A percentile compares a stretch with the other conserved stretches of the same genome.
Conservation (phyloP, 2,888 invertebrate species). For the Drosophila mimica region DNA sequence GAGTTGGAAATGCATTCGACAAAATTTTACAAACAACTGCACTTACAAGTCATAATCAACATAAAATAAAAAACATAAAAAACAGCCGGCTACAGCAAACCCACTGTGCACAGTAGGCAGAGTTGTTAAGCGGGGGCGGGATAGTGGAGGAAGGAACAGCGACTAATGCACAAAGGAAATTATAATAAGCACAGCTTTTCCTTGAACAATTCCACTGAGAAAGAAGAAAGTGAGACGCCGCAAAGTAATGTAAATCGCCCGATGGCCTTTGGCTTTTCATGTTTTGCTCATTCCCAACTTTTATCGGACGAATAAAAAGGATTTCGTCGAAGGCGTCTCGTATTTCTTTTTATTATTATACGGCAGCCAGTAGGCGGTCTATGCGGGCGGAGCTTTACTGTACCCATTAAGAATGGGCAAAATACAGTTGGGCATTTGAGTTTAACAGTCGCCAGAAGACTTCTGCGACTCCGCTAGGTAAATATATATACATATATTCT, state of each 20-base stretch:
- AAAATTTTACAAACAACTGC: slow-evolving; percentile 50
- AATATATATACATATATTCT: not conserved
- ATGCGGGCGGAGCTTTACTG: slow-evolving; percentile 25
- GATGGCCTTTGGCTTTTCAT: slow-evolving; percentile 55
- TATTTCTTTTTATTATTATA: slow-evolving; percentile 73
- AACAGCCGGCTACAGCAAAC: slow-evolving; percentile 53
- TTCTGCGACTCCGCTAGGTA: not conserved
- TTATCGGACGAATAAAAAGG: slow-evolving; percentile 78
- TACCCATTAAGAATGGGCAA: not conserved
- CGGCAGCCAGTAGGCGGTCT: slow-evolving; percentile 55
- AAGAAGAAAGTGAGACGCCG: slow-evolving; percentile 61
- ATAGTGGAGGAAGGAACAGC: not conserved
- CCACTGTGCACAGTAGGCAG: slow-evolving; percentile 76
- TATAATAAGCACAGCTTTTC: slow-evolving; percentile 74
- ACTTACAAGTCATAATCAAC: slow-evolving; percentile 54
- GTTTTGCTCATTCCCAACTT: slow-evolving; percentile 37
- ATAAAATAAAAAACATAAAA: slow-evolving; percentile 43
- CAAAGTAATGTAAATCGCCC: slow-evolving; percentile 74
- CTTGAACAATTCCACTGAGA: slow-evolving; percentile 52
- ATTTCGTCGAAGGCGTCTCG: slow-evolving; percentile 72
- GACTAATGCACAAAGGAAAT: slow-evolving; percentile 72
- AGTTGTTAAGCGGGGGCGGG: not conserved
- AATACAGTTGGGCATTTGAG: not conserved
- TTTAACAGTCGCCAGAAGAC: not conserved
- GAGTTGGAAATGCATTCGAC: slow-evolving; percentile 46